phyloP scores from a whole-genome alignment of 1,140 invertebrate genomes.

The Solenopsis invicta region DNA sequence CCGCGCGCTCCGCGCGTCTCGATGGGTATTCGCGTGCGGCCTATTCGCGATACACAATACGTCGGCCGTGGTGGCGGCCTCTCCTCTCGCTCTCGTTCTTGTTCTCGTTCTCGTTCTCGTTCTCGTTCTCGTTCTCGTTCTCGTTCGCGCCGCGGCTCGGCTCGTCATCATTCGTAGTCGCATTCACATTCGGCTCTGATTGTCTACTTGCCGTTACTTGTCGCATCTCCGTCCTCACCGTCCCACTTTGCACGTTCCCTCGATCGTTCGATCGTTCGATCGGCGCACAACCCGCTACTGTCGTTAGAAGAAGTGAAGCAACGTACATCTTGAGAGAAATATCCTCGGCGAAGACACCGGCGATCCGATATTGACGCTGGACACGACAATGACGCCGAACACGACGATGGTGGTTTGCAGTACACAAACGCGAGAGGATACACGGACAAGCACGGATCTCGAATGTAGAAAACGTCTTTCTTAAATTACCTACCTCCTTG shows the following conservation, averaged over 20 bases:
- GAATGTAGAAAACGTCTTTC: background rate
- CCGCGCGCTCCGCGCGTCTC: constrained; percentile 49
- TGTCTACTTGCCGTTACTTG: background rate
- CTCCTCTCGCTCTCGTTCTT: constrained; percentile 42
- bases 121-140: constrained; percentile 39
- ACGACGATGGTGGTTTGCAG: background rate
- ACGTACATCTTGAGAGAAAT: background rate
- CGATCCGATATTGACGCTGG: background rate
- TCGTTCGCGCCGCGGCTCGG: constrained; percentile 14
- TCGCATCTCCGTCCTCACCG: background rate
- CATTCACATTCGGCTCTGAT: constrained; percentile 35
- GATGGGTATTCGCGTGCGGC: constrained; percentile 45
- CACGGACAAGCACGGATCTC: background rate
- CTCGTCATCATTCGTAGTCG: background rate
- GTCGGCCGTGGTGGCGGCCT: constrained; percentile 51
- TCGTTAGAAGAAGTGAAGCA: background rate
- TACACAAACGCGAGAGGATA: constrained; percentile 1
- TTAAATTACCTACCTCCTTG: constrained; percentile 58
- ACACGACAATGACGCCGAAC: constrained; percentile 30
- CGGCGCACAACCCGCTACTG: constrained; percentile 6
- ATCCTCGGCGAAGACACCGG: constrained; percentile 23
- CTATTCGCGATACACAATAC: constrained; percentile 70
- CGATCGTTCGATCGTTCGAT: constrained; percentile 20
- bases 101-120: background rate
- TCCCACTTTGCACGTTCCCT: constrained; percentile 8